Conservation (phyloP, 1,140 invertebrate genomes). For the Ganaspis sp. region DNA sequence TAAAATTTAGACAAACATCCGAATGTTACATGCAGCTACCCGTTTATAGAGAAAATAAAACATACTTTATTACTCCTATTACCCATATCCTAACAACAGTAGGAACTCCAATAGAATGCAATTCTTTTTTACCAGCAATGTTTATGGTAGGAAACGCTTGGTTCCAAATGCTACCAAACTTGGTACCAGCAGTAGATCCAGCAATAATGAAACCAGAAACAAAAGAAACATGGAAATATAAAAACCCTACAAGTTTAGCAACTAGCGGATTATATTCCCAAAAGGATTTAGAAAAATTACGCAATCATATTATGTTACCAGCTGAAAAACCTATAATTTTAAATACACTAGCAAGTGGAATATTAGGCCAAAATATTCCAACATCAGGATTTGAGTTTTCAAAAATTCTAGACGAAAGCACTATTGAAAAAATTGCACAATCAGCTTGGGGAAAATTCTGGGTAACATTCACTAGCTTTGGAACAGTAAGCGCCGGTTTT, state of each 20-base stretch:
- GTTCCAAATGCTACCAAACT: constrained; percentile 40
- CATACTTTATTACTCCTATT: constrained; percentile 40
- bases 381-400: constrained; percentile 7
- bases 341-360: constrained; percentile 44
- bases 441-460: constrained; percentile 32
- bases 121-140: constrained; percentile 32
- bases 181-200: constrained; percentile 17
- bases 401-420: constrained; percentile 36
- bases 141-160: constrained; percentile 39
- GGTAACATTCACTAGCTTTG: constrained; percentile 26
- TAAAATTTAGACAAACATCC: constrained; percentile 19
- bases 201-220: constrained; percentile 33
- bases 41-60: constrained; percentile 19
- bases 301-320: constrained; percentile 47
- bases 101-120: constrained; percentile 41
- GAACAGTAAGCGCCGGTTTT: constrained; percentile 32
- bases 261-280: constrained; percentile 42
- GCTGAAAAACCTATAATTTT: constrained; percentile 45
- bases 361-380: constrained; percentile 4
- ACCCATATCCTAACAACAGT: constrained; percentile 42
- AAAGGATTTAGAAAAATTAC: constrained; percentile 40
- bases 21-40: constrained; percentile 45
- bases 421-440: constrained; percentile 38
- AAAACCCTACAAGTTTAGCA: constrained; percentile 29
- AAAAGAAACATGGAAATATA: constrained; percentile 47